Conservation (phyloP, 1,140 invertebrate species). For the Wiebesia pumilae region DNA sequence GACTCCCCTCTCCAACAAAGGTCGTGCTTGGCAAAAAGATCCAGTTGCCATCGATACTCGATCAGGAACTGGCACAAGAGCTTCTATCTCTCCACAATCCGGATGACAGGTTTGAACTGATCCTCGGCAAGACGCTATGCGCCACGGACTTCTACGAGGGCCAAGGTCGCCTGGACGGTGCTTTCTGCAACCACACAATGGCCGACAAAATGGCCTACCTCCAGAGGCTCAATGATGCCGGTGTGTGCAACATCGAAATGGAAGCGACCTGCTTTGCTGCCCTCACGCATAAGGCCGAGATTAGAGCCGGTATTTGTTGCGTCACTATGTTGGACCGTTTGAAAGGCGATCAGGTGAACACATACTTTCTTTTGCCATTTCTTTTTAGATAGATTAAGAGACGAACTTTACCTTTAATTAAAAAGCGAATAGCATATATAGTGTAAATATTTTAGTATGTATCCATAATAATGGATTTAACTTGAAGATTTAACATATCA, state of each 20-base stretch:
- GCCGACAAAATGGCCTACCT: conserved; percentile 93
- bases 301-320: conserved; percentile 96
- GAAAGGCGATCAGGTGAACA: conserved; percentile 91
- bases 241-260: conserved; percentile 98
- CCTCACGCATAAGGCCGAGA: conserved; percentile 93
- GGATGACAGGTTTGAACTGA: conserved; percentile 86
- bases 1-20: conserved; percentile 72
- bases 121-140: conserved; percentile 95
- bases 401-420: too few species aligned
- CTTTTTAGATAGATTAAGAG: too few species aligned
- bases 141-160: conserved; percentile 98
- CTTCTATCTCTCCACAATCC: conserved; percentile 81
- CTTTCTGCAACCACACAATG: conserved; percentile 95
- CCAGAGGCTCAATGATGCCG: conserved; percentile 82
- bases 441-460: too few species aligned
- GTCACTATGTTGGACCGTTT: conserved; percentile 95
- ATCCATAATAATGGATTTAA: too few species aligned
- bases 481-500: too few species aligned
- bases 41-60: conserved; percentile 87
- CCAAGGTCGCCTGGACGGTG: conserved; percentile 95
- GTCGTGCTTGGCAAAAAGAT: conserved; percentile 91
- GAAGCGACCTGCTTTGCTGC: conserved; percentile 95
- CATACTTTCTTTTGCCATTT: background rate
- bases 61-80: conserved; percentile 86
- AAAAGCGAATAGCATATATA: too few species aligned